A percentile compares a stretch with the other conserved stretches of the same genome.
These are phyloP conservation scores for Euproctis similis DNA, from an alignment of 2,888 invertebrate genomes.

Conservation along the genomic window DNA sequence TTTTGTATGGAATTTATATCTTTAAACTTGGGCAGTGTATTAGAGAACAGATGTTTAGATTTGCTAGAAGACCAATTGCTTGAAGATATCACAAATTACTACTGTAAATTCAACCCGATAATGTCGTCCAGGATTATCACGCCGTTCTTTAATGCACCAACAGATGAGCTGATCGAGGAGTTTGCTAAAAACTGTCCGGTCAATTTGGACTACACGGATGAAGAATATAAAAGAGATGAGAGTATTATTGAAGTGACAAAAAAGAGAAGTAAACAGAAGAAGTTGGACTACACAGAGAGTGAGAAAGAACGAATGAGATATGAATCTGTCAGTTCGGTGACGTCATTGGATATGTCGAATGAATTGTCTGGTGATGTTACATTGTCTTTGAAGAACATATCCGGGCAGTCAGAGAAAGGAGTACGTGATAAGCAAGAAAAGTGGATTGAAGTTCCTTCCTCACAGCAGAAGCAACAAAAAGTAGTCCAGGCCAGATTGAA, in stretches of 20 bases:
- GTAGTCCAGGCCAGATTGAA: conserved; percentile 65
- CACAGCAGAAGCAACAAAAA: conserved; percentile 64
- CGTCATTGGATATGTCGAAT: conserved; percentile 54
- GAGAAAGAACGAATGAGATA: conserved; percentile 61
- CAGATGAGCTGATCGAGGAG: conserved; percentile 72
- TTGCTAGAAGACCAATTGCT: conserved; percentile 77
- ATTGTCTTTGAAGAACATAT: conserved; percentile 49
- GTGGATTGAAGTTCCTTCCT: conserved; percentile 65
- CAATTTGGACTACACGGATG: conserved; percentile 62
- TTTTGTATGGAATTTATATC: conserved; percentile 87
- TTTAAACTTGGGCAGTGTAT: conserved; percentile 81
- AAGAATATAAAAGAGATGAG: conserved; percentile 69
- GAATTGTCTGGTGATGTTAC: conserved; percentile 58
- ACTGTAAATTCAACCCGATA: conserved; percentile 76
- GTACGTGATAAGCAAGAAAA: conserved; percentile 43
- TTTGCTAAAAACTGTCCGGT: conserved; percentile 55
- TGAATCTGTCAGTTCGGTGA: conserved; percentile 60
- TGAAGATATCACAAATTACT: conserved; percentile 80
- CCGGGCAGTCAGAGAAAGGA: conserved; percentile 42
- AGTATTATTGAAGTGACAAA: conserved; percentile 42
- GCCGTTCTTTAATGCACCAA: conserved; percentile 78
- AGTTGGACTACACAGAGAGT: conserved; percentile 61
- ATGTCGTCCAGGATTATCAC: conserved; percentile 81
- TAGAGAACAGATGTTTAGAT: conserved; percentile 82
- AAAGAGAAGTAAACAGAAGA: conserved; percentile 63